phyloP scores from a whole-genome alignment of 2,797 vertebrate genomes.

The Sparidentex hasta region DNA sequence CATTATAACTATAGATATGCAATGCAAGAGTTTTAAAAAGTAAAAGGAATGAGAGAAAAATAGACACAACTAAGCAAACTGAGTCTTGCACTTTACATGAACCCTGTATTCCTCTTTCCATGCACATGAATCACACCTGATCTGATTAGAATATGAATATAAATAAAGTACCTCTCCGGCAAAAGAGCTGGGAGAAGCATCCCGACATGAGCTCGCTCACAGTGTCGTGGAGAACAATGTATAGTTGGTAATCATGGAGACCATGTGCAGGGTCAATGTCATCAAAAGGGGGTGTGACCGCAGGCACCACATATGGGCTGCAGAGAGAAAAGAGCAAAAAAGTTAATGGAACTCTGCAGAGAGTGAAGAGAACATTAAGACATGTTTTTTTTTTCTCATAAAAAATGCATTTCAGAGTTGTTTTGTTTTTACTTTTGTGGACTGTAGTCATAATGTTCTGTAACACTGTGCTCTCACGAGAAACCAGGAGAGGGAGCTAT shows the following conservation, averaged over 20 bases:
- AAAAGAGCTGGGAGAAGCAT: constrained; percentile 87
- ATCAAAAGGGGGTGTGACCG: constrained; percentile 79
- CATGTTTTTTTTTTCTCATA: neutral
- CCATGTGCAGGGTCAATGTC: constrained; percentile 90
- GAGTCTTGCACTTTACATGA: neutral
- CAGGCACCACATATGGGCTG: constrained; percentile 82
- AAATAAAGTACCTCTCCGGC: constrained; percentile 87
- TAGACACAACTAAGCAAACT: neutral
- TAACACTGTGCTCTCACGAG: constrained; percentile 23
- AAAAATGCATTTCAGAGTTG: neutral
- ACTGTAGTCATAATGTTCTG: neutral
- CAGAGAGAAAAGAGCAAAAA: constrained; percentile 5
- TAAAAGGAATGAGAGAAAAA: neutral
- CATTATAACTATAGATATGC: neutral
- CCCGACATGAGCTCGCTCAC: constrained; percentile 84
- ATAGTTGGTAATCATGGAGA: constrained; percentile 90
- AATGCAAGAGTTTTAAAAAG: neutral
- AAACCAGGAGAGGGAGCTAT: constrained; percentile 83
- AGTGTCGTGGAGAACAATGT: constrained; percentile 88
- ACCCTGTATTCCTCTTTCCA: neutral
- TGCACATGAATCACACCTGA: neutral
- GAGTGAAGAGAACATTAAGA: neutral
- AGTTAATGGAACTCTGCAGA: neutral
- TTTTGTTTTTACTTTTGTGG: neutral
- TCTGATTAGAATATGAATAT: constrained; percentile 11